Evolutionary conservation across 1,140 invertebrate species (phyloP), one percentile per base, ranked within the genome.

Genomic region (Mizuhopecten yessoensis): DNA sequence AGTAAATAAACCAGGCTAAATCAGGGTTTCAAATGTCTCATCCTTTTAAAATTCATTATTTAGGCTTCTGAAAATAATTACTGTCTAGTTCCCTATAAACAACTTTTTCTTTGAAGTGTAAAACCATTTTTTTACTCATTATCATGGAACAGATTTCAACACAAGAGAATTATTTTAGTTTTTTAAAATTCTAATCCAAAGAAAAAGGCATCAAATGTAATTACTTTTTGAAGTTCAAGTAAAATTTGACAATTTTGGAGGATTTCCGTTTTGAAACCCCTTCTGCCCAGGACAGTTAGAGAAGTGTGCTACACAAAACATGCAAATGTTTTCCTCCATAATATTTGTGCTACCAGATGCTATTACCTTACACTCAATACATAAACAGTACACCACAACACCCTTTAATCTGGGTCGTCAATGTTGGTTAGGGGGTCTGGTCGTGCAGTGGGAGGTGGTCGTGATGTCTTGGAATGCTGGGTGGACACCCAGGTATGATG

Each of bases 401-500:
- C 57, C 57, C 23, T 1, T 92, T 87, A 92, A 34, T 92, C 91
- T 33, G 75, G 57, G 20, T 90, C 89, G 34, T 92, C 91, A 89
- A 90, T 90, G 20, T 92, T 39, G 75, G 33, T 15, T 33, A 87
- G 10, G 33, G 34, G 90, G 23, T 90, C 91, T n/a, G 91, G 91
- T 42, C 89, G 89, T 34, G 91, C 91, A 33, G 91, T 92, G 87
- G 91, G 91, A 13, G 91, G 91, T 90, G 75, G 33, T 39, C 88
- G 86, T 57, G 88, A 89, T 10, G 92, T 89, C 86, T 94, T 92
- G 42, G 90, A 88, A 34, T 94, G 89, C 39, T 94, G 93, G 88
- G 93, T 94, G 88, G 91, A 89, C 39, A 94, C 93, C 94, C 94
- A 94, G 11, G 93, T 94, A 86, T 94, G 94, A 90, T 93, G 93